phyloP scores from a whole-genome alignment of 1,140 invertebrate species.

The Lineus longissimus region DNA sequence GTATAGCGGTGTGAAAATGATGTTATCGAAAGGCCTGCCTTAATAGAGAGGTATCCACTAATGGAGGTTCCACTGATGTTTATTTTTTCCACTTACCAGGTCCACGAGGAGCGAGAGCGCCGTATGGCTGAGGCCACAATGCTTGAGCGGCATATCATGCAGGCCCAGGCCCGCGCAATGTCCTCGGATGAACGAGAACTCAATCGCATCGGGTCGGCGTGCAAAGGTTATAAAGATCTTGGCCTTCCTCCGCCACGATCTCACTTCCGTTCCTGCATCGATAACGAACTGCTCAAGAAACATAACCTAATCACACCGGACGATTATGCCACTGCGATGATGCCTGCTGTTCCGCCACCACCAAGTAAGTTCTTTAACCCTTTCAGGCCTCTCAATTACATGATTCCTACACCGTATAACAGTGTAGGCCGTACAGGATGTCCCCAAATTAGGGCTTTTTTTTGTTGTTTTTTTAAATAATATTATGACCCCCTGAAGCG shows the following conservation, averaged over 20 bases:
- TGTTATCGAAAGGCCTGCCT: too few relatives aligned
- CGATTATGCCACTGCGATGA: conserved; percentile 42
- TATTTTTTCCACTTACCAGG: conserved; percentile 22
- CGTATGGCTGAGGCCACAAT: conserved; percentile 49
- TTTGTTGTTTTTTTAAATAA: too few relatives aligned
- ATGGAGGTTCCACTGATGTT: too few relatives aligned
- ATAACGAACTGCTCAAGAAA: conserved; percentile 39
- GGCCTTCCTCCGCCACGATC: conserved; percentile 49
- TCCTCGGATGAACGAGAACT: conserved; percentile 50
- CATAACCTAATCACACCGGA: conserved; percentile 46
- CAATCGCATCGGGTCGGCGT: conserved; percentile 31
- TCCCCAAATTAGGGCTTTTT: too few relatives aligned
- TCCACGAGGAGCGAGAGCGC: conserved; percentile 43
- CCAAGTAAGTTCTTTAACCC: conserved; percentile 33
- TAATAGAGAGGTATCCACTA: too few relatives aligned
- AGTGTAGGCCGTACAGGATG: too few relatives aligned
- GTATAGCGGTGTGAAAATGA: too few relatives aligned
- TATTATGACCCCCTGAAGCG: too few relatives aligned
- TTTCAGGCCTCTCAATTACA: too few relatives aligned
- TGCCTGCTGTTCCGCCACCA: conserved; percentile 37
- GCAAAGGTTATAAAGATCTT: conserved; percentile 36
- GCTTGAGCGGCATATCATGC: conserved; percentile 52
- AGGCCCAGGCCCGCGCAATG: conserved; percentile 51
- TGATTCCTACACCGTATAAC: too few relatives aligned
- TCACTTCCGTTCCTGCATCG: conserved; percentile 48